A percentile compares a stretch with the other conserved stretches of the same genome.
These are phyloP conservation scores for Scleropages formosus DNA, from an alignment of 2,797 vertebrate species.

Conservation along the genomic window DNA sequence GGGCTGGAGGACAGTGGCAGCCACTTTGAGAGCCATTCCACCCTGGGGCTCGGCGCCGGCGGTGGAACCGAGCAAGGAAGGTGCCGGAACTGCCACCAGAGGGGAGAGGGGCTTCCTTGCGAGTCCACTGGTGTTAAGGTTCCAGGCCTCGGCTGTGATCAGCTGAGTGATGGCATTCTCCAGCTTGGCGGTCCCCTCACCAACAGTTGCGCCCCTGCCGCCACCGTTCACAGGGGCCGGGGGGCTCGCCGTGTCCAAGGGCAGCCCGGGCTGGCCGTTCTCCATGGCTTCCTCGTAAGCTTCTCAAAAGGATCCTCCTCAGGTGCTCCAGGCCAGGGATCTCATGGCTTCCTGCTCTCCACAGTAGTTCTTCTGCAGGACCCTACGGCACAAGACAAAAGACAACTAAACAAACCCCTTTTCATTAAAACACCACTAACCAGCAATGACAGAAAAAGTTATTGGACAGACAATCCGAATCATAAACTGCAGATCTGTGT, in stretches of 20 bases:
- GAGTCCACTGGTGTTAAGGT: conserved; percentile 70
- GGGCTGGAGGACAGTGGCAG: conserved; percentile 88
- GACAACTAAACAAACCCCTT: neutral
- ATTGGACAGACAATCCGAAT: neutral
- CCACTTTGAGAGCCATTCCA: conserved; percentile 87
- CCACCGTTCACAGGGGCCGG: conserved; percentile 59
- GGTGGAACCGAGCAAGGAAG: conserved; percentile 70
- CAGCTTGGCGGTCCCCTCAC: conserved; percentile 70
- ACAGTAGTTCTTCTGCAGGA: neutral
- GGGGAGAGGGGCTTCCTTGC: conserved; percentile 80
- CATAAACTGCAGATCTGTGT: neutral
- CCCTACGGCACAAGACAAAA: neutral
- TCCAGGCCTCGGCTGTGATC: conserved; percentile 77
- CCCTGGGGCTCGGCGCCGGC: conserved; percentile 73
- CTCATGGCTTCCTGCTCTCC: conserved; percentile 47
- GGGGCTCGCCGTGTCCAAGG: conserved; percentile 70
- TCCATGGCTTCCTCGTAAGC: conserved; percentile 70
- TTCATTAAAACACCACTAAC: neutral
- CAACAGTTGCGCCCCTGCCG: conserved; percentile 44
- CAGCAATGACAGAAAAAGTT: neutral
- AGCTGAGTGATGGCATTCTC: conserved; percentile 75
- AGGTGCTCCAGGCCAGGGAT: conserved; percentile 55
- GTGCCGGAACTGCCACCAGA: conserved; percentile 69
- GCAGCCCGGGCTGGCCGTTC: conserved; percentile 64
- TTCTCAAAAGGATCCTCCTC: conserved; percentile 43